These are phyloP conservation scores for Sphenopsis melanotis DNA, from an alignment of 2,797 vertebrate genomes.

Conservation along the genomic window DNA sequence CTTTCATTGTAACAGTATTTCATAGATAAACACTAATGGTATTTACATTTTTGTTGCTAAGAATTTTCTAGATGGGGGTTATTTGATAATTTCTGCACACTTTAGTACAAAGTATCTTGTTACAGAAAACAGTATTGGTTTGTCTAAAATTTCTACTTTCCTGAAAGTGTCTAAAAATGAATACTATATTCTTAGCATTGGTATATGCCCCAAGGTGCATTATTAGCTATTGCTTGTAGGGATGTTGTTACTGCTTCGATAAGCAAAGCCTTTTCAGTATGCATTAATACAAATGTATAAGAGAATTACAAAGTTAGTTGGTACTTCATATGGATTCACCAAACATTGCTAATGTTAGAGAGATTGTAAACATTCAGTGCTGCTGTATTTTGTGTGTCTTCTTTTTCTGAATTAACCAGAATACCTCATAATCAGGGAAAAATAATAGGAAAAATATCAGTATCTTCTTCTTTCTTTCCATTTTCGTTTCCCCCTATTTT, in stretches of 20 bases:
- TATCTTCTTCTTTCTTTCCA: background rate
- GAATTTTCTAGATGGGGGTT: background rate
- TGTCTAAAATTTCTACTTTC: background rate
- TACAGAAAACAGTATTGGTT: background rate
- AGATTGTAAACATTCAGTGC: background rate
- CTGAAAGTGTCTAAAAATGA: background rate
- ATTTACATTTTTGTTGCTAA: background rate
- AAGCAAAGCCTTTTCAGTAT: constrained; percentile 14
- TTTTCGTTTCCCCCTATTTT: background rate
- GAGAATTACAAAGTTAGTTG: background rate
- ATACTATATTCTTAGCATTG: background rate
- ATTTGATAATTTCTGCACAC: background rate
- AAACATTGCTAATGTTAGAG: background rate
- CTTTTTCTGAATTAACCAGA: background rate
- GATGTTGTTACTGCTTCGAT: background rate
- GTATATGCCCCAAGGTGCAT: background rate
- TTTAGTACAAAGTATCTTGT: background rate
- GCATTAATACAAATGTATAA: constrained; percentile 10
- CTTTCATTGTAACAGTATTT: background rate
- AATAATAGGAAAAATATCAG: background rate
- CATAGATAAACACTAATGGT: background rate
- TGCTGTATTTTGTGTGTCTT: background rate
- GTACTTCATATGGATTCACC: background rate
- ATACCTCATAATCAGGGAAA: background rate
- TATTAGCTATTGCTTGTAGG: background rate